Evolutionary conservation across 2,888 invertebrate species (phyloP).

Genomic region (Stenotaenia linearis): DNA sequence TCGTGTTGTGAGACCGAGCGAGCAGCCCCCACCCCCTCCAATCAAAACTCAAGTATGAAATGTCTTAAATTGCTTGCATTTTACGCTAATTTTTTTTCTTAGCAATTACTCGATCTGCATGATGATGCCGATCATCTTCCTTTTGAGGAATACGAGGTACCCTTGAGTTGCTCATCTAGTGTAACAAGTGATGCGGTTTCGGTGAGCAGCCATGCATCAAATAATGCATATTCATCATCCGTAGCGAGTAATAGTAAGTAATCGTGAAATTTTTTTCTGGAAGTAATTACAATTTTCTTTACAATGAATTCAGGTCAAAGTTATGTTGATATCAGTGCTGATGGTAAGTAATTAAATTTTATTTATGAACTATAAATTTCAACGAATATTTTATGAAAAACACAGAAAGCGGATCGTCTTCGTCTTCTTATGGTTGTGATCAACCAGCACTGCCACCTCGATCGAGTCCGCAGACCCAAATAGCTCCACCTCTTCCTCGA

Average conservation of each 20-base stretch:
- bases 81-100: constrained; percentile 29
- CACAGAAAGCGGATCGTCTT: not conserved
- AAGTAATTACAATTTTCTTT: not conserved
- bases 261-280: not conserved
- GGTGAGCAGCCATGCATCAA: not conserved
- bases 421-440: not conserved
- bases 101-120: not conserved
- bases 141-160: not conserved
- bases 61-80: not conserved
- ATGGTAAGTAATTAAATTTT: not conserved
- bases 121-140: not conserved
- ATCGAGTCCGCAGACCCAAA: not conserved
- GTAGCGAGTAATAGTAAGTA: not conserved
- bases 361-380: too few relatives aligned
- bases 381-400: too few relatives aligned
- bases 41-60: constrained; percentile 35
- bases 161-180: not conserved
- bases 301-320: not conserved
- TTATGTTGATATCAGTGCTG: not conserved
- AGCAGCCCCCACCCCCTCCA: constrained; percentile 39
- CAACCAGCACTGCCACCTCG: not conserved
- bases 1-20: constrained; percentile 36
- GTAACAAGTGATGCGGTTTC: not conserved
- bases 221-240: not conserved
- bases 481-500: not conserved